Percentiles rank a stretch among this genome's conserved stretches.
Conservation (phyloP, 2,113 vertebrate species). For the Corynorhinus townsendii region DNA sequence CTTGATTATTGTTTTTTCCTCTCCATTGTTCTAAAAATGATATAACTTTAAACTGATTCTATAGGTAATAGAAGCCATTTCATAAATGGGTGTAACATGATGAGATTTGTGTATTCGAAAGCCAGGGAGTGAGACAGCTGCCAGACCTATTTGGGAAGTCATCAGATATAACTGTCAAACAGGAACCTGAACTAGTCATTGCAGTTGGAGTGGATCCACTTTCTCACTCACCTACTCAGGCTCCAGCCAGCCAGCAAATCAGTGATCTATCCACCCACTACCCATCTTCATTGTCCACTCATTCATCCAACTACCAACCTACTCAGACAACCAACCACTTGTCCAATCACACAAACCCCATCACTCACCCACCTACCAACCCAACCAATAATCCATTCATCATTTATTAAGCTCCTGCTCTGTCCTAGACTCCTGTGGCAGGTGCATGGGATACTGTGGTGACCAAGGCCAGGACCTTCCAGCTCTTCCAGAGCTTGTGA, state of each 20-base stretch:
- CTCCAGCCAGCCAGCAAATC: not conserved
- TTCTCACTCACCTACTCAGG: not conserved
- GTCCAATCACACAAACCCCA: not conserved
- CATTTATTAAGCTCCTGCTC: not conserved
- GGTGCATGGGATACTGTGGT: not conserved
- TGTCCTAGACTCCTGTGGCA: not conserved
- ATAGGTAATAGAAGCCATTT: not conserved
- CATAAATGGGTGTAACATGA: not conserved
- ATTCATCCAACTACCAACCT: not conserved
- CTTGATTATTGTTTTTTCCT: not conserved
- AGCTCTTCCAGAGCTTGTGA: not conserved
- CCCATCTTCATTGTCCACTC: not conserved
- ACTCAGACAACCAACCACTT: not conserved
- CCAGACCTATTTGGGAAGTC: not conserved
- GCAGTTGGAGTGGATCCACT: not conserved
- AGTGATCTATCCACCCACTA: not conserved
- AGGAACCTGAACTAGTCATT: not conserved
- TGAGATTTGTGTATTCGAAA: not conserved
- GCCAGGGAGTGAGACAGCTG: not conserved
- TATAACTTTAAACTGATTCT: not conserved
- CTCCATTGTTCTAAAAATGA: not conserved
- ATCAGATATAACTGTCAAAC: not conserved
- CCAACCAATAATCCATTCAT: not conserved
- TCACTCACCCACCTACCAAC: not conserved
- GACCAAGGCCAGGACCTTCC: not conserved